Evolutionary conservation across 53 echinoderm and acorn worm genomes (phyloP).

Genomic region (Astropecten irregularis): DNA sequence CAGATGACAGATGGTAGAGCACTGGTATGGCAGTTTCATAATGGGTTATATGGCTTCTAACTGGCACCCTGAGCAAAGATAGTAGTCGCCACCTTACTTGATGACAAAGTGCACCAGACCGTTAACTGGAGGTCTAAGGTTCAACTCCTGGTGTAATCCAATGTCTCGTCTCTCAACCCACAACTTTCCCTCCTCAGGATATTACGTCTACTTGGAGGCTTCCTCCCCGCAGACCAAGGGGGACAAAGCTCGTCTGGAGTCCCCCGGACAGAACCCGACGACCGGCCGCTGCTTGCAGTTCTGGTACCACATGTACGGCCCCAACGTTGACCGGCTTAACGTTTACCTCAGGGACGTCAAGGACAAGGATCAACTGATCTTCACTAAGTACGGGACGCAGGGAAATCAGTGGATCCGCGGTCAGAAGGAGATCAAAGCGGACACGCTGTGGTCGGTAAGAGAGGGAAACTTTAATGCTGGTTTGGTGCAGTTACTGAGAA

Average conservation of each 20-base stretch:
- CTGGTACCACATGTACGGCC: slow-evolving; percentile 97
- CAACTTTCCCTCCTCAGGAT: too few relatives aligned
- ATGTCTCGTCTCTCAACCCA: too few relatives aligned
- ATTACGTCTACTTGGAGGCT: slow-evolving; percentile 68
- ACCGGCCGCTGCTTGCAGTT: slow-evolving; percentile 71
- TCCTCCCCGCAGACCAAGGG: slow-evolving; percentile 40
- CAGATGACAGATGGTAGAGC: too few relatives aligned
- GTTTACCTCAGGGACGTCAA: slow-evolving; percentile 60
- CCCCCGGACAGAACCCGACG: slow-evolving; percentile 67
- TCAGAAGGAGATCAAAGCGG: slow-evolving; percentile 33
- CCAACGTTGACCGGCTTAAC: slow-evolving; percentile 66
- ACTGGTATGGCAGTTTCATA: too few relatives aligned
- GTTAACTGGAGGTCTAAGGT: too few relatives aligned
- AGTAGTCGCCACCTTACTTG: too few relatives aligned
- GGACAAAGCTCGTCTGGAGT: slow-evolving; percentile 60
- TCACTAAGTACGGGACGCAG: slow-evolving; percentile 75
- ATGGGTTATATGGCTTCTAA: too few relatives aligned
- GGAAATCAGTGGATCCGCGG: slow-evolving; percentile 82
- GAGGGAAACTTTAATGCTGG: too few relatives aligned
- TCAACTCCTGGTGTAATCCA: too few relatives aligned
- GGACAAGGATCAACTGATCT: slow-evolving; percentile 68
- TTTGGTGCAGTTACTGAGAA: neutral
- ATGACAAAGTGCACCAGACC: too few relatives aligned
- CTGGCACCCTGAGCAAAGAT: too few relatives aligned
- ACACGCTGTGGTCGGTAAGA: slow-evolving; percentile 59